Evolutionary conservation across 2,888 invertebrate genomes (phyloP).

Genomic region (Ornithoptera priamus): DNA sequence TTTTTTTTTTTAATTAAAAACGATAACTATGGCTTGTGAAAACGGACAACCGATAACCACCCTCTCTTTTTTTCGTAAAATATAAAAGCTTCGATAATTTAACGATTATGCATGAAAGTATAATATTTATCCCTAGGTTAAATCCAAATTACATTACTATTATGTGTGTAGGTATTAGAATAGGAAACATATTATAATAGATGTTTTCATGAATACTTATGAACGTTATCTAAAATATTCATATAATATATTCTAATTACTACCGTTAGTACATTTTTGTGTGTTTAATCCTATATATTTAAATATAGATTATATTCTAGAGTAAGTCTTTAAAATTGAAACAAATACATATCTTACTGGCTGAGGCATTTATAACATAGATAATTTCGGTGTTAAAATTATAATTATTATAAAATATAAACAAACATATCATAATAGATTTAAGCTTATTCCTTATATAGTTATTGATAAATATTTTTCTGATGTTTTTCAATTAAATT

Average conservation of each 20-base stretch:
- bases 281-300: conserved; percentile 62
- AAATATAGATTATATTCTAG: conserved; percentile 50
- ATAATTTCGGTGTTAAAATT: conserved; percentile 62
- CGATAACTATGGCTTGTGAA: conserved; percentile 58
- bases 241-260: conserved; percentile 24
- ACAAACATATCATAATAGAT: conserved; percentile 35
- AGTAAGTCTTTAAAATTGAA: conserved; percentile 69
- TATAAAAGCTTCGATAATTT: conserved; percentile 42
- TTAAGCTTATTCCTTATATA: conserved; percentile 45
- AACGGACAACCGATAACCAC: conserved; percentile 61
- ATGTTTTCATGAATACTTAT: conserved; percentile 44
- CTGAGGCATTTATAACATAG: conserved; percentile 76
- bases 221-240: conserved; percentile 39
- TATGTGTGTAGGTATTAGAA: conserved; percentile 38
- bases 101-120: background rate
- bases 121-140: conserved; percentile 44
- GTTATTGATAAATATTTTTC: conserved; percentile 38
- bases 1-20: conserved; percentile 35
- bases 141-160: conserved; percentile 41
- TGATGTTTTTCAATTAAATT: conserved; percentile 34
- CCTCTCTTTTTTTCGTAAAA: conserved; percentile 52
- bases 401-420: conserved; percentile 22
- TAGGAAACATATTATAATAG: conserved; percentile 46
- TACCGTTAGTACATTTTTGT: conserved; percentile 46
- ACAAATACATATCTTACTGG: conserved; percentile 77